Percentiles rank a stretch among this genome's conserved stretches.
phyloP scores from a whole-genome alignment of 2,113 vertebrate genomes.

The Jacana jacana region DNA sequence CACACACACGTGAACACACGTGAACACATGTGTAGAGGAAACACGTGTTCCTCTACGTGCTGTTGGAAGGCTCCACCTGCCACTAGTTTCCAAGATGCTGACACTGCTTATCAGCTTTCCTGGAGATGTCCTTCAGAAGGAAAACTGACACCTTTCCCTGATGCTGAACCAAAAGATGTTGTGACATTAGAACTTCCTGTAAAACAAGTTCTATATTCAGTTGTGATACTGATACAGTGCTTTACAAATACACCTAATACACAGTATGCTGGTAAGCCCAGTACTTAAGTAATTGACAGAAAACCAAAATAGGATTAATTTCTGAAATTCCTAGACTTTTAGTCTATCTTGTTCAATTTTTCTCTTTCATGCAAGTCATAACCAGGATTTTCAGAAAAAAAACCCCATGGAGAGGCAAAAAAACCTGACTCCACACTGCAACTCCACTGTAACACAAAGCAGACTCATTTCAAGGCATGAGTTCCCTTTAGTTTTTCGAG shows the following conservation, averaged over 20 bases:
- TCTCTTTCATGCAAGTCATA: neutral
- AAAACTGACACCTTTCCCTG: neutral
- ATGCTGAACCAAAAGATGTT: neutral
- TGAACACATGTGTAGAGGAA: no score
- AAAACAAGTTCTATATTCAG: neutral
- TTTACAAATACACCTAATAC: neutral
- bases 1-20: no score
- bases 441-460: neutral
- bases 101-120: neutral
- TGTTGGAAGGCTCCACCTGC: neutral
- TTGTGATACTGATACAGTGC: neutral
- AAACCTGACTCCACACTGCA: neutral
- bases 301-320: neutral
- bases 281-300: neutral
- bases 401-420: neutral
- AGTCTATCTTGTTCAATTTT: neutral
- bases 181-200: neutral
- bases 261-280: fast-evolving
- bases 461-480: neutral
- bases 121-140: neutral
- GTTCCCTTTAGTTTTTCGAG: neutral
- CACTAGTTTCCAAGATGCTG: neutral
- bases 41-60: fast-evolving
- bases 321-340: neutral
- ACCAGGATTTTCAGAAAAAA: neutral